Evolutionary conservation across 2,888 invertebrate species (phyloP), one percentile per base, ranked within the genome.

Genomic region (Therioaphis trifolii): DNA sequence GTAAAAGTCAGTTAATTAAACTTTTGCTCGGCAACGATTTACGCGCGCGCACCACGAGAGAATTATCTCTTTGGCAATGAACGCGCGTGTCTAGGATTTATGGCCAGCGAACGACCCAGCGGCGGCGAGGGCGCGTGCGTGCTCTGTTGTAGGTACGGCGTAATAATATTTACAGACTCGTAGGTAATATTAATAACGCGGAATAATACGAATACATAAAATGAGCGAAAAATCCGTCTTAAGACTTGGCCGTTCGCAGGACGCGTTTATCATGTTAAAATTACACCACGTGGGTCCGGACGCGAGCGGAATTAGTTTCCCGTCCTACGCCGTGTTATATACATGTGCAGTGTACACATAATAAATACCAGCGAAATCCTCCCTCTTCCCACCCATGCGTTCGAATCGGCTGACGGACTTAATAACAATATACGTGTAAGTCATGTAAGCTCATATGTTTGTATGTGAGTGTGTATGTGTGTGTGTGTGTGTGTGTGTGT

Each of bases 1-100:
- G 68, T 5, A 35, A 35, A 52, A 66, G 35, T 63, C 49, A 40
- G 82, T 82, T 82, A 82, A 82, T 82, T 82, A 82, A 82, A 82
- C 74, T 82, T 74, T 61, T 21, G 21, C 49, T n/a, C 66, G 40
- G 82, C 40, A 40, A 74, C 74, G n/a, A n/a, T 82, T 72, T 35
- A 49, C 63, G 24, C 82, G 40, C 82, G 82, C 18, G 61, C 24
- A 69, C 40, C 14, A 72, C 46, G 35, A 58, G 52, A 63, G 61
- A 35, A 74, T 52, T 74, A 74, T 35, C 7, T 82, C 82, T 82
- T 82, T 24, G 52, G n/a, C n/a, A n/a, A 58, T 52, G 72, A 61
- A 61, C 46, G 49, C 58, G 63, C 82, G 82, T 52, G 63, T 24
- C 35, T 66, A 21, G 82, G 82, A 82, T 74, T 82, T 82, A 82